These are phyloP conservation scores for Bilobella aurantiaca DNA, from an alignment of 1,140 invertebrate species.

Conservation along the genomic window DNA sequence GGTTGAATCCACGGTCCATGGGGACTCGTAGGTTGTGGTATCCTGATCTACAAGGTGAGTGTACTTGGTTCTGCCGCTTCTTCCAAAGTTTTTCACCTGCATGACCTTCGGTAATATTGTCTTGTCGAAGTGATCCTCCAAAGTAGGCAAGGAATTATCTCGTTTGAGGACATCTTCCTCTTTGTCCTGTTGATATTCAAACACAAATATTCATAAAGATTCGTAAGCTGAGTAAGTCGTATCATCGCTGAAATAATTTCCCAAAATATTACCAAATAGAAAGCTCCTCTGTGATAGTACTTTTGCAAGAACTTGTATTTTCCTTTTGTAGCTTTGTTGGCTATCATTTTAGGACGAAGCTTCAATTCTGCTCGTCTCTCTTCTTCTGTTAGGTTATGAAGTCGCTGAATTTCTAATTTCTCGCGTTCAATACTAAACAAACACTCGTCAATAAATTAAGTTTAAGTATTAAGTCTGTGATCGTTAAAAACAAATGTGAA, in stretches of 20 bases:
- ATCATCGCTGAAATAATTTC: too few species aligned
- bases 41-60: slow-evolving; percentile 99
- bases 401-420: slow-evolving; percentile 74
- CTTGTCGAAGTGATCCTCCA: slow-evolving; percentile 99
- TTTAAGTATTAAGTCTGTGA: too few species aligned
- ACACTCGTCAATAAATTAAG: too few species aligned
- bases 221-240: too few species aligned
- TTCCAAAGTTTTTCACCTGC: slow-evolving; percentile 99
- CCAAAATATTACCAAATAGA: slow-evolving; percentile 62
- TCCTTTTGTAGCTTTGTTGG: slow-evolving; percentile 91
- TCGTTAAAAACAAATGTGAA: slow-evolving; percentile 6
- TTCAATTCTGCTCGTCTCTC: slow-evolving; percentile 78
- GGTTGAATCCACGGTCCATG: slow-evolving; percentile 82
- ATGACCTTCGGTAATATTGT: slow-evolving; percentile 97
- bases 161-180: slow-evolving; percentile 88
- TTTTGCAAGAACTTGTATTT: slow-evolving; percentile 99
- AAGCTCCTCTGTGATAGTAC: slow-evolving; percentile 97
- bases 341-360: slow-evolving; percentile 84
- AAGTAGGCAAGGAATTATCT: slow-evolving; percentile 90
- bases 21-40: slow-evolving; percentile 93
- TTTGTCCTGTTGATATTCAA: slow-evolving; percentile 51
- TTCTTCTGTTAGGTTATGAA: slow-evolving; percentile 93
- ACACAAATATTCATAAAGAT: too few species aligned
- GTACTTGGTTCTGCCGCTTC: slow-evolving; percentile 96
- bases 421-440: slow-evolving; percentile 66